Percentiles rank a stretch among this genome's conserved stretches.
Evolutionary conservation across 2,888 invertebrate species (phyloP).

Genomic region (Cyrtodaria siliqua): DNA sequence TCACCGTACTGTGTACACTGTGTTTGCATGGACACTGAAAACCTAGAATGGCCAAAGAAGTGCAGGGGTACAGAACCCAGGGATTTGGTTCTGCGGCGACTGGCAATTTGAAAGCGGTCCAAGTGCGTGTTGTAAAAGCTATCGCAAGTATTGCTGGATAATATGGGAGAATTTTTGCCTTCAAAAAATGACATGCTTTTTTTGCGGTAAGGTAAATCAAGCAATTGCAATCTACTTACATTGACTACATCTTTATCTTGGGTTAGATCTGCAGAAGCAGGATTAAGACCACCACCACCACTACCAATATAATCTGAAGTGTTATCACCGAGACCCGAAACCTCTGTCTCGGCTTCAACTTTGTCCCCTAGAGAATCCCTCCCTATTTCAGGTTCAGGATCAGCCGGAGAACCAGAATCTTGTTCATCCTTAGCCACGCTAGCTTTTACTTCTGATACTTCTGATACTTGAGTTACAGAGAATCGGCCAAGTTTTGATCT

Average conservation of each 20-base stretch:
- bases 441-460: conserved; percentile 15
- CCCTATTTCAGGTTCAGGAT: conserved; percentile 27
- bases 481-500: conserved; percentile 24
- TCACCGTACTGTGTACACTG: conserved; percentile 65
- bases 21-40: conserved; percentile 41
- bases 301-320: no score
- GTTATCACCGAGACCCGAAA: no score
- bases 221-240: conserved; percentile 54
- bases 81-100: conserved; percentile 61
- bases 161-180: conserved; percentile 51
- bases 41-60: conserved; percentile 9
- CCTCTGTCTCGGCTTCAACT: no score
- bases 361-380: conserved; percentile 18
- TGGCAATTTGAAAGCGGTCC: conserved; percentile 48
- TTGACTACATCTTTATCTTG: conserved; percentile 27
- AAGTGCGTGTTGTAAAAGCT: conserved; percentile 59
- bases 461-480: conserved; percentile 43
- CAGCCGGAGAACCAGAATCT: conserved; percentile 25
- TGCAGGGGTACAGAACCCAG: conserved; percentile 42
- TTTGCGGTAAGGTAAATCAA: conserved; percentile 62
- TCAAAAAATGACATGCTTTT: conserved; percentile 65
- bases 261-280: conserved; percentile 27
- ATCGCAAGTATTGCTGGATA: conserved; percentile 59
- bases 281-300: conserved; percentile 35
- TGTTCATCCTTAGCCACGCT: conserved; percentile 5